These are phyloP conservation scores for Plebejus melissa DNA, from an alignment of 2,888 invertebrate species.

Conservation along the genomic window DNA sequence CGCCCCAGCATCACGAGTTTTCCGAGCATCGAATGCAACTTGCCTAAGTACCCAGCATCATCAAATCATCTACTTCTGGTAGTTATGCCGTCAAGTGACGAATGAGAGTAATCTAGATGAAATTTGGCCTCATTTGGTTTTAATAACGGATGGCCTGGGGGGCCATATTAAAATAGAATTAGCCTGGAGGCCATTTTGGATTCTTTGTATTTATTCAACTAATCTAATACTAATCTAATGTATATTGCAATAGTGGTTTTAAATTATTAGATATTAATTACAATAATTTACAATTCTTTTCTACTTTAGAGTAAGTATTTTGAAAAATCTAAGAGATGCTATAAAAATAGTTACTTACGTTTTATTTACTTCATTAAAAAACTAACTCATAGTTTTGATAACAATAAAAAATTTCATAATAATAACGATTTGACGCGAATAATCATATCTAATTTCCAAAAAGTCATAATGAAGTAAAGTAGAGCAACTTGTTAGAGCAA, in stretches of 20 bases:
- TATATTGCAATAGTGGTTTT: background rate
- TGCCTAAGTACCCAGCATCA: background rate
- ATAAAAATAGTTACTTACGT: too few species aligned
- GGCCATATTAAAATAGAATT: background rate
- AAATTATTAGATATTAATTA: background rate
- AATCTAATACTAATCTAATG: background rate
- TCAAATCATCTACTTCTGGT: background rate
- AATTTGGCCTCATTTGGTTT: slow-evolving; percentile 13
- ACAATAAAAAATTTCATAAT: too few species aligned
- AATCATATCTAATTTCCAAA: too few species aligned
- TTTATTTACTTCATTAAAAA: too few species aligned
- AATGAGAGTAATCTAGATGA: slow-evolving; percentile 10
- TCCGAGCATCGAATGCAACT: background rate
- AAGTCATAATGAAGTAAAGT: too few species aligned
- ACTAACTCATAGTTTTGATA: too few species aligned
- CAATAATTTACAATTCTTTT: background rate
- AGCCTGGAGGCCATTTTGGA: background rate
- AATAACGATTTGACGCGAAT: too few species aligned
- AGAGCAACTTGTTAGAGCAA: too few species aligned
- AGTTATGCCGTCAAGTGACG: slow-evolving; percentile 11
- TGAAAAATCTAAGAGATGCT: too few species aligned
- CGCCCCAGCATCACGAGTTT: too few species aligned
- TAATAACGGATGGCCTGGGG: slow-evolving; percentile 4
- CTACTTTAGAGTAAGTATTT: too few species aligned
- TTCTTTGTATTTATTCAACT: slow-evolving; percentile 1